These are phyloP conservation scores for Vicugna pacos DNA, from an alignment of 2,113 vertebrate genomes.

Conservation along the genomic window DNA sequence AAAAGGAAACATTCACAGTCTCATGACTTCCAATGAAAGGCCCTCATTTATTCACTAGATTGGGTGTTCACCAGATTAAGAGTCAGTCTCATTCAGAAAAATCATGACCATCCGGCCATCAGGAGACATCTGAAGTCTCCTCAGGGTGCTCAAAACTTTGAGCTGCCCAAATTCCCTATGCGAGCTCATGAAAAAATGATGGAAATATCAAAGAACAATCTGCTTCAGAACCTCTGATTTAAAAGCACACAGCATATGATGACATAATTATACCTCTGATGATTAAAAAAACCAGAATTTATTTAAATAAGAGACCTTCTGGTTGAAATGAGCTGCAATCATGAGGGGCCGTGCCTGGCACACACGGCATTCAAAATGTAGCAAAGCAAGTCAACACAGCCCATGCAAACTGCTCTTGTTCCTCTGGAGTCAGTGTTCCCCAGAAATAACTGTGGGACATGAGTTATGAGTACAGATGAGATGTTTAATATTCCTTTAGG, in stretches of 20 bases:
- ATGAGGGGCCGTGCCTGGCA: background rate
- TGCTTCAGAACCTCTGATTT: constrained; percentile 39
- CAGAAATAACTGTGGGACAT: background rate
- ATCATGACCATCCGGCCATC: background rate
- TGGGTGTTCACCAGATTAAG: background rate
- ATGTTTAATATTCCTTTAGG: background rate
- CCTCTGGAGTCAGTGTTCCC: background rate
- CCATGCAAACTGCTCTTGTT: background rate
- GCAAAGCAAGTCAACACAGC: background rate
- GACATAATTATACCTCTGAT: background rate
- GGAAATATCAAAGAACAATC: constrained; percentile 54
- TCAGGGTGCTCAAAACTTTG: background rate
- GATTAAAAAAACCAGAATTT: constrained; percentile 50
- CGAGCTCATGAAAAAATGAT: constrained; percentile 43
- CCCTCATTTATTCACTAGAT: background rate
- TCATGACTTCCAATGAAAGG: background rate
- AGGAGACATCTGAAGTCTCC: background rate
- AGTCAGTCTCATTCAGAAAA: constrained; percentile 43
- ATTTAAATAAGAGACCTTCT: constrained; percentile 43
- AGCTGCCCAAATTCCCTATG: background rate
- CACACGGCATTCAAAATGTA: background rate
- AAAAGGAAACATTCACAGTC: background rate
- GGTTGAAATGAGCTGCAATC: background rate
- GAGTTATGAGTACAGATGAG: background rate
- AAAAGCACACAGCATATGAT: background rate